Base-by-base conservation (phyloP, 2,888 invertebrate species). In the Sycophila texana region DNA sequence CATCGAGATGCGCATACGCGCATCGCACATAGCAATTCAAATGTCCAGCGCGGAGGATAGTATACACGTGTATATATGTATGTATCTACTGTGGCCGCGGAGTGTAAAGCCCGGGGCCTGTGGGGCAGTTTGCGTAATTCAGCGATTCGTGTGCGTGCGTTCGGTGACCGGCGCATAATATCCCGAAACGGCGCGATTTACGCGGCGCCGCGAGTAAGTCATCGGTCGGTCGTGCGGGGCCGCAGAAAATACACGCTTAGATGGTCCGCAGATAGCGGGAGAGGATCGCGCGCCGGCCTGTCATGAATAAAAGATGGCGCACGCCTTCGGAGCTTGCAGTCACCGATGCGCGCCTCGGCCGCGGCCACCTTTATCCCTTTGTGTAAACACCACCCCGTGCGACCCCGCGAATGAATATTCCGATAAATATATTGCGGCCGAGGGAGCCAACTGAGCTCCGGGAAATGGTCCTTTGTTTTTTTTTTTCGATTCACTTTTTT, bases 61-160 rank as follows among this genome's bases (percentile, higher is more conserved):
- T 26, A 65, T n/a, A 26, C 66, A 5, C 49, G 4, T 49, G 26
- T 26, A 26, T 26, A 1, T 10, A 0, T 55, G 13, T 55, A 13
- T n/a, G n/a, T 39, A 10, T 10, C 7, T 0, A 39, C 39, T 39
- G 0, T 7, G 7, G 39, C 7, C 39, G 39, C 39, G 10, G 39
- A 39, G 39, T 39, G 39, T 39, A 39, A 39, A 39, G 51, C 61
- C 4, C 4, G 2, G 49, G 51, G 20, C 30, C 60, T 13, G n/a
- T 1, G 1, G 57, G n/a, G 26, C 67, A 83, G 87, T 90, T 90
- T 89, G 87, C 90, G 88, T 90, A 90, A 90, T 89, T 87, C 85
- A 66, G 72, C 88, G 84, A 89, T 90, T 90, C 85, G 86, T 88
- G 87, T 90, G 89, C 89, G 82, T 84, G 7, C 53, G 16, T 13